These are phyloP conservation scores for Willowsia nigromaculata DNA, from an alignment of 2,888 invertebrate species.

Conservation along the genomic window DNA sequence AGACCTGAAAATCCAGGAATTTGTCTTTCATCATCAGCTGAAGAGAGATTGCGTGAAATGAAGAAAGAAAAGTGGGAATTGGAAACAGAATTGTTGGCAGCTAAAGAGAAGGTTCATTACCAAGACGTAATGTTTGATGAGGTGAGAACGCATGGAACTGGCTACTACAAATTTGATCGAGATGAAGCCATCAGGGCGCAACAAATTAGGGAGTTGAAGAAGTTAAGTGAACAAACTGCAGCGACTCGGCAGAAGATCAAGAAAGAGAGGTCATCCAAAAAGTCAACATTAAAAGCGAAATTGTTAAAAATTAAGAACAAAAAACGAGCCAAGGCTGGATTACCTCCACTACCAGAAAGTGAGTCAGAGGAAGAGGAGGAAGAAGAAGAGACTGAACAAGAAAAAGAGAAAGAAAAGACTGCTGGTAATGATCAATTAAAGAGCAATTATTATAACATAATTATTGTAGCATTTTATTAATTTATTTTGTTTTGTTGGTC, in stretches of 20 bases:
- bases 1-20: slow-evolving; percentile 82
- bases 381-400: slow-evolving; percentile 63
- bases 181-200: slow-evolving; percentile 89
- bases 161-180: slow-evolving; percentile 94
- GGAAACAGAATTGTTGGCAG: slow-evolving; percentile 87
- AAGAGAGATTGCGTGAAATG: slow-evolving; percentile 82
- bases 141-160: slow-evolving; percentile 94
- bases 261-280: slow-evolving; percentile 81
- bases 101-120: slow-evolving; percentile 91
- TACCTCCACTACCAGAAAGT: slow-evolving; percentile 77
- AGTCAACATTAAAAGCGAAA: slow-evolving; percentile 80
- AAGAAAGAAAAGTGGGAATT: slow-evolving; percentile 93
- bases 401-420: slow-evolving; percentile 1
- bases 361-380: slow-evolving; percentile 74
- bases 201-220: slow-evolving; percentile 90
- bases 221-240: slow-evolving; percentile 86
- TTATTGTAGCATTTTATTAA: too few relatives aligned
- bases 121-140: slow-evolving; percentile 95
- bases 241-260: slow-evolving; percentile 83
- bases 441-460: background rate
- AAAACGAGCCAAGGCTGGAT: slow-evolving; percentile 79
- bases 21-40: slow-evolving; percentile 49
- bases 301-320: slow-evolving; percentile 80
- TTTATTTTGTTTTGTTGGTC: too few relatives aligned
- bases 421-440: background rate